Evolutionary conservation across 2,113 vertebrate genomes (phyloP).

Genomic region (Scalopus aquaticus): DNA sequence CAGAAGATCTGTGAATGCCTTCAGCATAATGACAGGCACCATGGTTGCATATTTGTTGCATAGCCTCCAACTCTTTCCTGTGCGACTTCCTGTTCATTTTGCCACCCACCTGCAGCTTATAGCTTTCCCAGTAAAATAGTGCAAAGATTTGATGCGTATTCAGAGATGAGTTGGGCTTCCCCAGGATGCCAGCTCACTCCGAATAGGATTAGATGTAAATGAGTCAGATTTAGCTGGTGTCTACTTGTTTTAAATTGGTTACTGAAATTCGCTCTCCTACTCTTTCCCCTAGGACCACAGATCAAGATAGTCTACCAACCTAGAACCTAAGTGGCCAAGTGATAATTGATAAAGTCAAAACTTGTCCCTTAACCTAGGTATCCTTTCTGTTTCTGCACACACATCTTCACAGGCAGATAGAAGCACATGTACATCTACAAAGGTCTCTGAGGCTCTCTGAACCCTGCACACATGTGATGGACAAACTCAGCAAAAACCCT

Average conservation of each 20-base stretch:
- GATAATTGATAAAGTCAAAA: background rate
- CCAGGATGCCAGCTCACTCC: background rate
- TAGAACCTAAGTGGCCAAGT: background rate
- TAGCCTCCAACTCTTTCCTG: background rate
- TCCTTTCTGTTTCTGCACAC: background rate
- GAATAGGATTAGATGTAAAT: conserved; percentile 17
- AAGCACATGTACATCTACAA: background rate
- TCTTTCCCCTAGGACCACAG: background rate
- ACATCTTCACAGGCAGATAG: background rate
- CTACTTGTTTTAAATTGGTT: conserved; percentile 39
- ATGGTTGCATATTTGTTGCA: background rate
- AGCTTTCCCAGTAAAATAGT: background rate
- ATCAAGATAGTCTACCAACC: background rate
- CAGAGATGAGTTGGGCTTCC: conserved; percentile 20
- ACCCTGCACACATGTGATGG: conserved; percentile 2
- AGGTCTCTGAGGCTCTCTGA: background rate
- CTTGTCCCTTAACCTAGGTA: background rate
- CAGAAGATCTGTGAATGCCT: background rate
- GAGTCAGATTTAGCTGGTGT: background rate
- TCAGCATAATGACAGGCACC: background rate
- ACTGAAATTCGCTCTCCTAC: background rate
- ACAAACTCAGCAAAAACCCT: conserved; percentile 73
- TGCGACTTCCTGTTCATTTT: background rate
- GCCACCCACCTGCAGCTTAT: background rate
- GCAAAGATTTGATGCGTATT: background rate